Evolutionary conservation across 2,797 vertebrate genomes (phyloP).

Genomic region (Anas flavirostris): DNA sequence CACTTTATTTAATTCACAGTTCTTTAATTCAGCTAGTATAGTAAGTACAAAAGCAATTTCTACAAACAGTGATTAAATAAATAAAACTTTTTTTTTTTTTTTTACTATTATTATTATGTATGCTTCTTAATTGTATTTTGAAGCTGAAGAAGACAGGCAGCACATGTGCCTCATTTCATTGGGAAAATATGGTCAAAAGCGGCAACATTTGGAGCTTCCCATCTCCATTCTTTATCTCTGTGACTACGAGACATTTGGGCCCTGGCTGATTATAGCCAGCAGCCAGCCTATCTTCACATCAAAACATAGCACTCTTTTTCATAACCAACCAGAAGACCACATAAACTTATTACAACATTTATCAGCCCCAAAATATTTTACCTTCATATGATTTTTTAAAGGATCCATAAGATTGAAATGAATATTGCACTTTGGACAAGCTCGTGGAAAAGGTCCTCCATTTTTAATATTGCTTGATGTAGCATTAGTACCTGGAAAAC

Average conservation of each 20-base stretch:
- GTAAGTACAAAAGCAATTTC: neutral
- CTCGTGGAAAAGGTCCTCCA: constrained; percentile 83
- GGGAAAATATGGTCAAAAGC: neutral
- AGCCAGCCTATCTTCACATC: neutral
- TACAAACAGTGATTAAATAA: neutral
- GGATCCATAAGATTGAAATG: constrained; percentile 87
- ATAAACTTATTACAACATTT: neutral
- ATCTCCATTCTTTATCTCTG: neutral
- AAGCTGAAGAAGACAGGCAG: neutral
- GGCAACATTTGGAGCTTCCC: neutral
- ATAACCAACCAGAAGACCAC: neutral
- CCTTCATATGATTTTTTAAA: constrained; percentile 89
- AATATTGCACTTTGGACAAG: constrained; percentile 91
- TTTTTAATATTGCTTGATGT: constrained; percentile 81
- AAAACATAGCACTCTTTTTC: neutral
- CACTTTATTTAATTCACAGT: neutral
- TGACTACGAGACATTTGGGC: neutral
- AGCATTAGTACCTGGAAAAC: constrained; percentile 68
- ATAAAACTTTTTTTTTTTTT: neutral
- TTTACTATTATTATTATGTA: neutral
- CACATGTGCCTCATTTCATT: neutral
- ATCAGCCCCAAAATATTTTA: constrained; percentile 68
- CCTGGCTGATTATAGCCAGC: neutral
- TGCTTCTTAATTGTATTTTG: neutral
- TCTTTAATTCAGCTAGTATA: neutral